phyloP scores from a whole-genome alignment of 2,888 invertebrate genomes.

The Zeuzera pyrina region DNA sequence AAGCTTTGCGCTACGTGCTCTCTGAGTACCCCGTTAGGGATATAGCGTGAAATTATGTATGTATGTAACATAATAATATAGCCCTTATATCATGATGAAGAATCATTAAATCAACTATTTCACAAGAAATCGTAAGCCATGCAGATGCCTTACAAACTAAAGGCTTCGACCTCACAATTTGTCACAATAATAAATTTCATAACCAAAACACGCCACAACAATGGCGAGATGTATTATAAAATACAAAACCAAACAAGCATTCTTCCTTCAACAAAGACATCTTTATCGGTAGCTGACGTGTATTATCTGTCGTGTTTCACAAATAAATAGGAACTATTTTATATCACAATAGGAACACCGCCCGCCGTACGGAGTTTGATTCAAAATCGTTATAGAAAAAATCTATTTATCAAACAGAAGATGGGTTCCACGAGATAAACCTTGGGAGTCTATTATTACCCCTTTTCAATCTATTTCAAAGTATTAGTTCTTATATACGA shows the following conservation, averaged over 20 bases:
- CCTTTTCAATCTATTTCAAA: conserved; percentile 30
- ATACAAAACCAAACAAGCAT: conserved; percentile 53
- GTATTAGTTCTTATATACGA: background rate
- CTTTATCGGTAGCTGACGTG: conserved; percentile 61
- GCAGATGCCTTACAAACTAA: conserved; percentile 46
- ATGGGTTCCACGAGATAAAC: conserved; percentile 58
- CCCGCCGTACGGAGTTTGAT: conserved; percentile 41
- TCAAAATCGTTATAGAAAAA: conserved; percentile 51
- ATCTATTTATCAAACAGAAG: conserved; percentile 61
- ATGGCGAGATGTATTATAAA: conserved; percentile 44
- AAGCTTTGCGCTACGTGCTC: too few species aligned
- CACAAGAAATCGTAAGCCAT: conserved; percentile 27
- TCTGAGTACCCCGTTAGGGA: too few species aligned
- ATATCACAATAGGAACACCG: conserved; percentile 54
- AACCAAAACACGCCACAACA: conserved; percentile 59
- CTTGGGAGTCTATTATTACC: conserved; percentile 55
- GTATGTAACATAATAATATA: background rate
- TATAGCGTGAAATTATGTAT: too few species aligned
- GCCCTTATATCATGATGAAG: too few species aligned
- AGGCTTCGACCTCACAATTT: conserved; percentile 61
- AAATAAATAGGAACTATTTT: conserved; percentile 64
- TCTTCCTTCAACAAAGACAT: conserved; percentile 54
- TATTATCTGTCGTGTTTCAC: conserved; percentile 65
- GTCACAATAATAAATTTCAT: conserved; percentile 65
- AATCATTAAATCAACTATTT: too few species aligned